Conservation (phyloP, 2,113 vertebrate species). For the Stigmatopora argus region DNA sequence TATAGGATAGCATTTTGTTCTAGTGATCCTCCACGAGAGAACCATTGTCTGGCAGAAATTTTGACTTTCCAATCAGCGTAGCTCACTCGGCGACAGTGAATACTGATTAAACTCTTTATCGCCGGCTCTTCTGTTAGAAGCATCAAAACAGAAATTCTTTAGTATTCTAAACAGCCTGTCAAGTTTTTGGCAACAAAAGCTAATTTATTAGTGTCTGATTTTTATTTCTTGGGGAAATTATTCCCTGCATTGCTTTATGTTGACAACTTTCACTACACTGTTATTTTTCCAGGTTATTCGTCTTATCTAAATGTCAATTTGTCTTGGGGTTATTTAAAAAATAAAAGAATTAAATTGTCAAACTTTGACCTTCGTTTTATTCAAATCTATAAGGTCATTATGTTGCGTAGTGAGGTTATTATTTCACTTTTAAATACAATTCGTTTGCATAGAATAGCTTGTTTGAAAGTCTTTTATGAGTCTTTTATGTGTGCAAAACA, state of each 20-base stretch:
- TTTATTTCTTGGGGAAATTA: conserved; percentile 13
- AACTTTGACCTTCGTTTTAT: too few relatives aligned
- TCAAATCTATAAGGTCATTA: too few relatives aligned
- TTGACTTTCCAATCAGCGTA: background rate
- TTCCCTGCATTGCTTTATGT: conserved; percentile 16
- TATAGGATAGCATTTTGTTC: background rate
- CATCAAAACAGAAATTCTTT: conserved; percentile 6
- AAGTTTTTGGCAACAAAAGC: conserved; percentile 35
- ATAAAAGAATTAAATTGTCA: too few relatives aligned
- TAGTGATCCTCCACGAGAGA: background rate
- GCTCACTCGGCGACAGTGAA: background rate
- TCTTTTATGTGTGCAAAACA: too few relatives aligned
- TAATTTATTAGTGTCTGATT: conserved; percentile 48
- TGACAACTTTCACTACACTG: background rate
- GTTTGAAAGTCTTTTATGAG: too few relatives aligned
- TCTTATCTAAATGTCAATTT: background rate
- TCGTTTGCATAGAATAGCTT: too few relatives aligned
- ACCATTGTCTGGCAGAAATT: too few relatives aligned
- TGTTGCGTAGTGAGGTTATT: background rate
- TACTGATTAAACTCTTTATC: background rate
- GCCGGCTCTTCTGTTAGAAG: background rate
- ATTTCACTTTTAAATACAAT: background rate
- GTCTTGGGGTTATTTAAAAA: too few relatives aligned
- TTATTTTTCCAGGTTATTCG: conserved; percentile 6
- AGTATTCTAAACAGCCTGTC: background rate